A percentile compares a stretch with the other conserved stretches of the same genome.
These are phyloP conservation scores for Athripsodes cinereus DNA, from an alignment of 2,888 invertebrate genomes.

Conservation along the genomic window DNA sequence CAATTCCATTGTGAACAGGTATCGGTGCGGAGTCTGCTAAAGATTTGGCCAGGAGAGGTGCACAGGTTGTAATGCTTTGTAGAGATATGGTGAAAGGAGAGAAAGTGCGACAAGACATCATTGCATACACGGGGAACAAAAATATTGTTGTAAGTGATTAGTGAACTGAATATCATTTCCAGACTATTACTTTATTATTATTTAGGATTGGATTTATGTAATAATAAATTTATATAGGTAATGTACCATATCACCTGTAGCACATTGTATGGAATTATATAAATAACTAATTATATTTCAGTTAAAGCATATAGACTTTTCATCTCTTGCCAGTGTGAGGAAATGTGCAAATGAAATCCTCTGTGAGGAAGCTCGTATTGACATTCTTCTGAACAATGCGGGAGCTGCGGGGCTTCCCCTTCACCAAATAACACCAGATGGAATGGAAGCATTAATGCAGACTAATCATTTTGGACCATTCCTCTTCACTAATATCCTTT, in stretches of 20 bases:
- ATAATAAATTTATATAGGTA: not conserved
- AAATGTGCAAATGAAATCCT: slow-evolving; percentile 52
- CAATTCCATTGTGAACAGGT: slow-evolving; percentile 38
- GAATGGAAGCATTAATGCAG: slow-evolving; percentile 63
- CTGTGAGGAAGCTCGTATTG: slow-evolving; percentile 45
- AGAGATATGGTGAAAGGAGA: slow-evolving; percentile 40
- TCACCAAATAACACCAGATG: slow-evolving; percentile 54
- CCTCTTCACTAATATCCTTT: slow-evolving; percentile 62
- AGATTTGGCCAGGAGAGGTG: slow-evolving; percentile 48
- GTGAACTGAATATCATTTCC: no score
- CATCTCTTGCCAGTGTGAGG: slow-evolving; percentile 45
- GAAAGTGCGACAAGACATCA: slow-evolving; percentile 39
- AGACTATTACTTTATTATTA: not conserved
- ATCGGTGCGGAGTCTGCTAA: slow-evolving; percentile 50
- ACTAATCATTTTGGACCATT: slow-evolving; percentile 71
- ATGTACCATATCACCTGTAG: no score
- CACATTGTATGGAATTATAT: no score
- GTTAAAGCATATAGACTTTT: slow-evolving; percentile 36
- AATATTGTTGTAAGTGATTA: slow-evolving; percentile 32
- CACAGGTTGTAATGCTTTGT: slow-evolving; percentile 48
- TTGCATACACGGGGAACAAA: slow-evolving; percentile 38
- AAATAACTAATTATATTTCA: slow-evolving; percentile 1
- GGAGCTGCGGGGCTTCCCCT: slow-evolving; percentile 44
- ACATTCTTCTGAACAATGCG: slow-evolving; percentile 57
- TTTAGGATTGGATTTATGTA: not conserved